Conservation (phyloP, 2,888 invertebrate species). For the Dastarcus helophoroides region DNA sequence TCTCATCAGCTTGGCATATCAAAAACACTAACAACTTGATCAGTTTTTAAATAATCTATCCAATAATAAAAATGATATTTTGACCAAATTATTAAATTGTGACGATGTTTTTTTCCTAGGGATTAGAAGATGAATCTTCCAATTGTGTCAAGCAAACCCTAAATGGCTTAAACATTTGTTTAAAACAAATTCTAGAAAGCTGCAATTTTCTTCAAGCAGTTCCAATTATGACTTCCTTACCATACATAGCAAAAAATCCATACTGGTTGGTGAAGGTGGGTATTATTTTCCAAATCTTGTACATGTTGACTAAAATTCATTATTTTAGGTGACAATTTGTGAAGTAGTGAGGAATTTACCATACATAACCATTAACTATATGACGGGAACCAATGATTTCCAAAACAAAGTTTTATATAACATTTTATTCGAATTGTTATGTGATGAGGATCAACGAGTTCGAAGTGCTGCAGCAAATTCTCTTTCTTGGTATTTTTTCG, state of each 20-base stretch:
- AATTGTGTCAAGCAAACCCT: constrained; percentile 64
- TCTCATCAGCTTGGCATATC: no score
- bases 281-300: no score
- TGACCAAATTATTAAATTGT: constrained; percentile 1
- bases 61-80: constrained; percentile 16
- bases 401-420: constrained; percentile 48
- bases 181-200: constrained; percentile 51
- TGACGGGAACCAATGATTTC: constrained; percentile 40
- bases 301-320: no score
- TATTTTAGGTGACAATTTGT: constrained; percentile 50
- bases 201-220: constrained; percentile 45
- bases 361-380: constrained; percentile 45
- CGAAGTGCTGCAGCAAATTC: constrained; percentile 58
- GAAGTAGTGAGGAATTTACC: constrained; percentile 50
- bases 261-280: constrained; percentile 79
- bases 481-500: no score
- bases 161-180: constrained; percentile 46
- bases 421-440: constrained; percentile 52
- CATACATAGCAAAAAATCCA: constrained; percentile 54
- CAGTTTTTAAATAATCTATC: no score
- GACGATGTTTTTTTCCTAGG: constrained; percentile 39
- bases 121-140: constrained; percentile 62
- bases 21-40: no score
- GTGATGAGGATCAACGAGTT: constrained; percentile 68
- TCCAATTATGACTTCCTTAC: constrained; percentile 49